Evolutionary conservation across 2,797 vertebrate species (phyloP).

Genomic region (Brotula barbata): DNA sequence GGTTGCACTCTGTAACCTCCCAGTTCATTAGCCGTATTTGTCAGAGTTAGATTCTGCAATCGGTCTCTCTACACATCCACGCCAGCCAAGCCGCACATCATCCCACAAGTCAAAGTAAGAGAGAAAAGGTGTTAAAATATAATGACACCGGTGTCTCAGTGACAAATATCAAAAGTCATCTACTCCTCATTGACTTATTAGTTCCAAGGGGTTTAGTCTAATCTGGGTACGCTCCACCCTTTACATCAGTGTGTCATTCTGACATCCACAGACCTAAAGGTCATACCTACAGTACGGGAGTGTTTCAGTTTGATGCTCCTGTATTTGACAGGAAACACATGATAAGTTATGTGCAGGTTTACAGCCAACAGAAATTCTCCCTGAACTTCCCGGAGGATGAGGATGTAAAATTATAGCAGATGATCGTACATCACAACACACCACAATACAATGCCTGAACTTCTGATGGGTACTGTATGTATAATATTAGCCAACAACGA

Average conservation of each 20-base stretch:
- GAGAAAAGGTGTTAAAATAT: conserved; percentile 30
- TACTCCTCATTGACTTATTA: conserved; percentile 16
- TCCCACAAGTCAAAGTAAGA: conserved; percentile 67
- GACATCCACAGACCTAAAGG: conserved; percentile 11
- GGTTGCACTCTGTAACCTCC: conserved; percentile 68
- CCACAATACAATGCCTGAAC: background rate
- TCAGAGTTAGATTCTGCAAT: conserved; percentile 73
- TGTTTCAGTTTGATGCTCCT: conserved; percentile 1
- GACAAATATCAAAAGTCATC: conserved; percentile 23
- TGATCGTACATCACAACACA: background rate
- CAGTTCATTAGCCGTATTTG: conserved; percentile 78
- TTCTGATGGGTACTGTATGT: background rate
- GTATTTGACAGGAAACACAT: conserved; percentile 47
- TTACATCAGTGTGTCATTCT: background rate
- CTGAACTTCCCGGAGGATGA: conserved; percentile 10
- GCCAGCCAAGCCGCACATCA: conserved; percentile 73
- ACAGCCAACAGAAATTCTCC: conserved; percentile 44
- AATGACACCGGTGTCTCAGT: conserved; percentile 28
- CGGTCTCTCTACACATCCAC: conserved; percentile 71
- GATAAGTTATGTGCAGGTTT: conserved; percentile 35
- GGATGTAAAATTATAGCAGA: background rate
- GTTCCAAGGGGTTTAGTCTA: conserved; percentile 10
- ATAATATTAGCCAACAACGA: background rate
- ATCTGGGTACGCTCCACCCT: conserved; percentile 21
- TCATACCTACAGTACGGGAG: conserved; percentile 1